Base-by-base conservation (phyloP, 2,888 invertebrate genomes). In the Alitta virens region DNA sequence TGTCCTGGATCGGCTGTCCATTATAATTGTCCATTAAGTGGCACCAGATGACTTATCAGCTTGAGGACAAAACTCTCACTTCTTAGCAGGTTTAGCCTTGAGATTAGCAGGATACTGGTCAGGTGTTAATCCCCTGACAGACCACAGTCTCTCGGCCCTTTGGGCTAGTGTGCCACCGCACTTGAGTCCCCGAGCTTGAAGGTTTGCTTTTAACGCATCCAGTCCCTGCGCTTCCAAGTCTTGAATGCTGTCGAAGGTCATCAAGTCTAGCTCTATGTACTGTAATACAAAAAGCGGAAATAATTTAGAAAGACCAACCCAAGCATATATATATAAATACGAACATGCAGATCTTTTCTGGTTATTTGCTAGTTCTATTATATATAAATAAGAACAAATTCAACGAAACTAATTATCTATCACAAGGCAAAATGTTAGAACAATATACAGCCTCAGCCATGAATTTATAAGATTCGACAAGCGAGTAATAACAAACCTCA, bases 81-180 rank as follows among this genome's bases (percentile, higher is more conserved):
- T 33, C 43, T 69, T 72, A 14, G 49, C 54, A 24, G 74, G 72
- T 66, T 79, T 81, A 1, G 78, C 77, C 40, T 79, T 67, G 27
- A 81, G 65, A n/a, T 73, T 61, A 33, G 75, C 71, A 42, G 75
- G 72, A 65, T 78, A 80, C 61, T 83, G 64, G 21, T 78, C 75
- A 2, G 63, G 57, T 1, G 71, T 53, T 25, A 83, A 70, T 7
- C 82, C 82, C 66, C 77, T 79, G 14, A 83, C 76, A 54, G 78
- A 74, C 69, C 76, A 85, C 38, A 85, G 73, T 60, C 85, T 74
- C 42, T 77, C 72, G 1, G 84, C 84, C 50, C 85, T 69, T 68
- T 85, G 79, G 26, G 75, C 62, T 14, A 84, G 67, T 0, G 81
- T 80, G 24, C 85, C 85, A 18, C 85, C 85, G 75, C 85, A 85